A percentile compares a stretch with the other conserved stretches of the same genome.
phyloP scores from a whole-genome alignment of 30 jellyfish, hydroid and myxozoan genomes.

The Pelagia noctiluca region DNA sequence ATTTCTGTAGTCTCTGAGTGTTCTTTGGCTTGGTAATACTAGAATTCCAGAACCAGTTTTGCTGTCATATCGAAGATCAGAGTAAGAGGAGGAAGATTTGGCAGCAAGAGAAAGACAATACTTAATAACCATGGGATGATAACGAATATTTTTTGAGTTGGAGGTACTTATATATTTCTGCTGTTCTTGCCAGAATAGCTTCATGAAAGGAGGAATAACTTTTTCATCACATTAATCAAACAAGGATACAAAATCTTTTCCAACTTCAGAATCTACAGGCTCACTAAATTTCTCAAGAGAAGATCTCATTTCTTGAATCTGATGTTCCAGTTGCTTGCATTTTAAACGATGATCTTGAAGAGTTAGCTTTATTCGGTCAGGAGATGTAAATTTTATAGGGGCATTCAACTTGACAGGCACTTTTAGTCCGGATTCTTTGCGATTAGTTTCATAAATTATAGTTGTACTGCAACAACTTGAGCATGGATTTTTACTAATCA shows the following conservation, averaged over 20 bases:
- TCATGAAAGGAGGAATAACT: constrained; percentile 20
- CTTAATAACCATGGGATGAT: constrained; percentile 7
- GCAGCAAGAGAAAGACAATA: constrained; percentile 17
- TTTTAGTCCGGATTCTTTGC: neutral
- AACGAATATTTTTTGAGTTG: neutral
- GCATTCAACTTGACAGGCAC: neutral
- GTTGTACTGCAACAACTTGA: neutral
- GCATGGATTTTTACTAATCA: neutral
- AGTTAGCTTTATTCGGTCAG: neutral
- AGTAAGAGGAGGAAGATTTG: constrained; percentile 1
- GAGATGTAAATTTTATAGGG: neutral
- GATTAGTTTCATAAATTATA: neutral
- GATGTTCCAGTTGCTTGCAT: constrained; percentile 14
- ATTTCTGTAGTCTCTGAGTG: constrained; percentile 10
- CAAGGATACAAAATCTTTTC: constrained; percentile 5
- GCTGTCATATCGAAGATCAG: constrained; percentile 32
- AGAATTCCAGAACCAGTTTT: constrained; percentile 14
- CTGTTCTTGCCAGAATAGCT: constrained; percentile 15
- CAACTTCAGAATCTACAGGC: neutral
- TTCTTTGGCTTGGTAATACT: constrained; percentile 10
- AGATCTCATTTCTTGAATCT: neutral
- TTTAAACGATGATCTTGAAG: too few relatives aligned
- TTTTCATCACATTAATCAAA: neutral
- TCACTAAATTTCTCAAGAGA: neutral
- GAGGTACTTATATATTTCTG: neutral